These are phyloP conservation scores for Malurus alboscapulatus DNA, from an alignment of 2,113 vertebrate species.

Conservation along the genomic window DNA sequence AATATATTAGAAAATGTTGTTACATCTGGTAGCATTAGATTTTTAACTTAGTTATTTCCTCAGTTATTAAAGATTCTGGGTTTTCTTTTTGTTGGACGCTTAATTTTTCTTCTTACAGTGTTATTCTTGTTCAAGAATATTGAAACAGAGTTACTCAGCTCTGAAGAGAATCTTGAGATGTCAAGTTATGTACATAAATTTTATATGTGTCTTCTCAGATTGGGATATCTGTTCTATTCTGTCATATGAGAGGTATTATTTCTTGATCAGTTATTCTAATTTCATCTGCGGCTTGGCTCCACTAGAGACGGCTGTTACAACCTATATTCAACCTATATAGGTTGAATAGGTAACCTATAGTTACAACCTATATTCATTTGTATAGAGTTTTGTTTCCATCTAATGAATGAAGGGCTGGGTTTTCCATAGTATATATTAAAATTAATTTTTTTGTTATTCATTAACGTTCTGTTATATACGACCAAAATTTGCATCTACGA, in stretches of 20 bases:
- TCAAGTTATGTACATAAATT: neutral
- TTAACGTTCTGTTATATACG: neutral
- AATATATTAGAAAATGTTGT: neutral
- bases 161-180: neutral
- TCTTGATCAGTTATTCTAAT: neutral
- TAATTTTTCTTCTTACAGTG: neutral
- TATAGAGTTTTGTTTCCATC: neutral
- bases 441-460: neutral
- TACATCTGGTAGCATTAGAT: neutral
- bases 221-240: neutral
- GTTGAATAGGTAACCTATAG: neutral
- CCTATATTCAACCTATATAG: no score
- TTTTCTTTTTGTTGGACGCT: neutral
- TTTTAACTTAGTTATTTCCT: neutral
- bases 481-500: neutral
- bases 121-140: neutral
- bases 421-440: neutral
- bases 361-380: neutral
- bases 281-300: neutral
- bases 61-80: neutral
- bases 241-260: neutral
- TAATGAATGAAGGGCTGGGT: neutral
- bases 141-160: neutral
- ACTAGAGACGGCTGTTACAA: neutral
- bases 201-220: neutral